Evolutionary conservation across 2,797 vertebrate species (phyloP), one percentile per base, ranked within the genome.

Genomic region (Cirrhinus mrigala): DNA sequence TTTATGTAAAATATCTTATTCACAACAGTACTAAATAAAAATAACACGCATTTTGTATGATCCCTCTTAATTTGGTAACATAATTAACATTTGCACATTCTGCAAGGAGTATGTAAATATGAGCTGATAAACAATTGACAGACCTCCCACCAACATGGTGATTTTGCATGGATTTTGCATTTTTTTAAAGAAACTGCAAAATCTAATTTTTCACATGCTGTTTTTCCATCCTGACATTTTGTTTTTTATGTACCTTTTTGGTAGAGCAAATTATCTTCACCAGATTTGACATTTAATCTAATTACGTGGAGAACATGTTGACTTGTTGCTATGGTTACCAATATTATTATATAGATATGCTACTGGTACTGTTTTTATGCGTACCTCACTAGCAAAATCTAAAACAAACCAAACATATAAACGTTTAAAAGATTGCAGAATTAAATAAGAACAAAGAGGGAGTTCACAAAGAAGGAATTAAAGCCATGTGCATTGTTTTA

Each of bases 301-400:
- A 79, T 79, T 66, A 66, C 0, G 6, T 29, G 37, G 9, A 64
- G 18, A 24, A 33, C 33, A 71, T 37, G 24, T 44, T 76, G 81
- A 80, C 66, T 22, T 56, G 82, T 85, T 86, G 44, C 80, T 64
- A 75, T 80, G 76, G 79, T 50, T 50, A 70, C 80, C 33, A 83
- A 50, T 20, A 60, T 56, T 66, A 60, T 60, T 24, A 80, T 18
- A 71, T 62, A 68, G 5, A 20, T 73, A 73, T 18, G 29, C 37
- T 69, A 54, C 52, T 56, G 56, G 46, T 62, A 60, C 20, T 29
- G 78, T 74, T 69, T 79, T 50, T 40, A 44, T 69, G 15, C 15
- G 12, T 10, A 54, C 48, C 24, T 77, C 37, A 16, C 62, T 6
- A 52, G 15, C 64, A 86, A 75, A 81, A 50, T 15, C 12, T 18